Evolutionary conservation across 2,797 vertebrate genomes (phyloP).

Genomic region (Anolis apletophallus): DNA sequence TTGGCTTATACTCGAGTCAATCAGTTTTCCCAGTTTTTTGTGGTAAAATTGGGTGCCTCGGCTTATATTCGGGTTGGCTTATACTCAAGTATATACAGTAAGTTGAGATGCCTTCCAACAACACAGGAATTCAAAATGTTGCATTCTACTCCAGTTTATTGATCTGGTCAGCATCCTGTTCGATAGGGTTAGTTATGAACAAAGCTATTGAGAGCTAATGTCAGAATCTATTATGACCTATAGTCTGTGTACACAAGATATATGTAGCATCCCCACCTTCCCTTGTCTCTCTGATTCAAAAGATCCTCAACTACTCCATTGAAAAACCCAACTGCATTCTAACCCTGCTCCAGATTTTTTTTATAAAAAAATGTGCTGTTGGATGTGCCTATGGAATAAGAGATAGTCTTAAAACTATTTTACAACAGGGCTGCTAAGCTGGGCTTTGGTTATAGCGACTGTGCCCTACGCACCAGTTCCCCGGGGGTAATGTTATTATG

Average conservation of each 20-base stretch:
- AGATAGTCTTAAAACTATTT: background rate
- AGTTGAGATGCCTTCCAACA: too few species aligned
- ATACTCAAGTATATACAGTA: too few species aligned
- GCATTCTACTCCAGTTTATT: background rate
- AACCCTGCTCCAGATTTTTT: background rate
- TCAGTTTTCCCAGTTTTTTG: too few species aligned
- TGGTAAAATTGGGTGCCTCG: too few species aligned
- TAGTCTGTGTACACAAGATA: background rate
- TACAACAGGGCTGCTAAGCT: background rate
- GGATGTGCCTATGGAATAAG: background rate
- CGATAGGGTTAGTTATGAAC: background rate
- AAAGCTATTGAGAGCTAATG: background rate
- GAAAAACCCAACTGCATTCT: background rate
- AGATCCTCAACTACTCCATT: background rate
- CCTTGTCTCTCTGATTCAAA: background rate
- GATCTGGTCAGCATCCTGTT: background rate
- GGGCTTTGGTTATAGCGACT: constrained; percentile 7
- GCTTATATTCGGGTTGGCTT: too few species aligned
- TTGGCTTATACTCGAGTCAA: too few species aligned
- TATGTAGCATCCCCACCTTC: background rate
- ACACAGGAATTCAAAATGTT: too few species aligned
- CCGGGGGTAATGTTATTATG: background rate
- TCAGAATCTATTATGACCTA: background rate
- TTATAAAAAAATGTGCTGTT: background rate
- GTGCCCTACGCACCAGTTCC: background rate